phyloP scores from a whole-genome alignment of 2,888 invertebrate species.

The Priocnemis perturbator region DNA sequence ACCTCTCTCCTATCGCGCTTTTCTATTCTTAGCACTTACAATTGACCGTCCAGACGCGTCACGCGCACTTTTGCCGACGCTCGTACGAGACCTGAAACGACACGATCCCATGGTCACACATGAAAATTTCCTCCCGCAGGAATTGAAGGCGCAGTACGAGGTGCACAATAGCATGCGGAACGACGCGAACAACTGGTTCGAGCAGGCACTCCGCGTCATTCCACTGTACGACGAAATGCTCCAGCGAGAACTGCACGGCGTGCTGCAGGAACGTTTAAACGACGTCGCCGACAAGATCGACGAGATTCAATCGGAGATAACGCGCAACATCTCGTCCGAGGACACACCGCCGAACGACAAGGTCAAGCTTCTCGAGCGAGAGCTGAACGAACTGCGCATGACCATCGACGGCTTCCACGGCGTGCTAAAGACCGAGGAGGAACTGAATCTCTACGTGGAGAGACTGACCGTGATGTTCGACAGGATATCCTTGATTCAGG shows the following conservation, averaged over 20 bases:
- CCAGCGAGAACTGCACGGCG: conserved; percentile 86
- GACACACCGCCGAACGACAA: conserved; percentile 86
- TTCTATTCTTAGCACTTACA: too few relatives aligned
- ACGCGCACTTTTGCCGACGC: too few relatives aligned
- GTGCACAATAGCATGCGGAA: conserved; percentile 86
- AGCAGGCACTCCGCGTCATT: conserved; percentile 86
- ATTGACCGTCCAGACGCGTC: too few relatives aligned
- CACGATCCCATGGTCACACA: too few relatives aligned
- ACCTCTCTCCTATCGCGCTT: too few relatives aligned
- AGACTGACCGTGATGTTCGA: conserved; percentile 86
- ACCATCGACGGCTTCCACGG: conserved; percentile 85
- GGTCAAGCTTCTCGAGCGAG: conserved; percentile 84
- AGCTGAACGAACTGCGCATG: conserved; percentile 84
- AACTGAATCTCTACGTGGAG: conserved; percentile 88
- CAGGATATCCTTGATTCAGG: conserved; percentile 86
- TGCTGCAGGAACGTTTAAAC: conserved; percentile 87
- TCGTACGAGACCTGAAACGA: too few relatives aligned
- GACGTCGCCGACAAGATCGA: conserved; percentile 81
- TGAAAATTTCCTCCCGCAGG: conserved; percentile 74
- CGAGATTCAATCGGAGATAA: conserved; percentile 81
- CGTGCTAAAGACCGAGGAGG: conserved; percentile 89
- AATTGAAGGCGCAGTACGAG: conserved; percentile 91
- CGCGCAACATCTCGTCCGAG: conserved; percentile 84
- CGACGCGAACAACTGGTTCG: conserved; percentile 84
- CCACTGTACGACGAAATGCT: conserved; percentile 90